Conservation (phyloP, 2,888 invertebrate genomes). For the Plebejus argus region DNA sequence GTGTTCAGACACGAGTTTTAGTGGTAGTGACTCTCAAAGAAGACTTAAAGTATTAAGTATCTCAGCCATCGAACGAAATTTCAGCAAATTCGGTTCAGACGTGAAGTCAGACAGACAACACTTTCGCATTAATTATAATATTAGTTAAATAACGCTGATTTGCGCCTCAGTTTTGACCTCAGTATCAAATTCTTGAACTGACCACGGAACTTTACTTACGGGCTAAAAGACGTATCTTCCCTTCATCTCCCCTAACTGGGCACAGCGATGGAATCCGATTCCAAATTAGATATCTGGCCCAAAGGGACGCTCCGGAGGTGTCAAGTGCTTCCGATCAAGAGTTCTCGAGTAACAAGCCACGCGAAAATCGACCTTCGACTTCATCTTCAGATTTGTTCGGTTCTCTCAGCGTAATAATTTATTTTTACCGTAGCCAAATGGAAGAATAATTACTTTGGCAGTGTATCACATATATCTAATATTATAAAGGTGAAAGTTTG, state of each 20-base stretch:
- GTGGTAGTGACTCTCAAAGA: no score
- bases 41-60: no score
- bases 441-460: neutral
- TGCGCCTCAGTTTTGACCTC: no score
- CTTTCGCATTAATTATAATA: no score
- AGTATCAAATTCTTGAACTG: neutral
- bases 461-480: no score
- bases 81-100: no score
- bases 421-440: neutral
- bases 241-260: constrained; percentile 17
- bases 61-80: no score
- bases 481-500: no score
- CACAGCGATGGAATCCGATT: neutral
- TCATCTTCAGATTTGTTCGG: neutral
- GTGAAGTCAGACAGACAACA: no score
- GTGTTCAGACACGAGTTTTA: no score
- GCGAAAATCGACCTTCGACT: neutral
- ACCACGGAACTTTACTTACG: neutral
- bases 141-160: no score
- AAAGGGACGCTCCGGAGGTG: constrained; percentile 8
- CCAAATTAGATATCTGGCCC: constrained; percentile 14
- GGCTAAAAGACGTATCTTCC: neutral
- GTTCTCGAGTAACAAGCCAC: constrained; percentile 6
- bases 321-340: constrained; percentile 15
- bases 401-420: neutral